Conservation (phyloP, 2,888 invertebrate species). For the Phyto melanocephala region DNA sequence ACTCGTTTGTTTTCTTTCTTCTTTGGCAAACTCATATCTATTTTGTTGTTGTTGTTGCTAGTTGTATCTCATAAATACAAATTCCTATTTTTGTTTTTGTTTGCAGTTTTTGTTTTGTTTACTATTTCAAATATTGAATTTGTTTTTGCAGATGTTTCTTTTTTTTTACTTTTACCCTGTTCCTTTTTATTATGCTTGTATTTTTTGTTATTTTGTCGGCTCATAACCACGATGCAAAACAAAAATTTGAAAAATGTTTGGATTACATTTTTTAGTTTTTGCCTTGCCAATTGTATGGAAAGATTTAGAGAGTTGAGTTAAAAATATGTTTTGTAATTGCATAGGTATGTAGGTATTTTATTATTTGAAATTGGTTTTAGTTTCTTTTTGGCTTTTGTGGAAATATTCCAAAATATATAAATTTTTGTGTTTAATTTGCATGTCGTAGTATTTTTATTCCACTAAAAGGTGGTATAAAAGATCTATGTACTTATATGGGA, state of each 20-base stretch:
- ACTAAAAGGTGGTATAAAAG: too few relatives aligned
- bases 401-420: background rate
- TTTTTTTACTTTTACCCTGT: background rate
- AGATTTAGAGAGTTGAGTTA: too few relatives aligned
- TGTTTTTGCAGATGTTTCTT: background rate
- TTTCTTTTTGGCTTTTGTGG: too few relatives aligned
- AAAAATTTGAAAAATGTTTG: background rate
- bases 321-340: too few relatives aligned
- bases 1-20: background rate
- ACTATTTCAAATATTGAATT: conserved; percentile 7
- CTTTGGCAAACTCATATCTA: background rate
- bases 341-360: too few relatives aligned
- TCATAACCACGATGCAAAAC: background rate
- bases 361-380: too few relatives aligned
- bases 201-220: background rate
- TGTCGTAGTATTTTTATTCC: background rate
- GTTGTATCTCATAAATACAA: background rate
- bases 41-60: background rate
- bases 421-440: too few relatives aligned
- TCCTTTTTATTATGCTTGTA: background rate
- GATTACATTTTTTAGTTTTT: too few relatives aligned
- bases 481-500: too few relatives aligned
- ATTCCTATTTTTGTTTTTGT: background rate
- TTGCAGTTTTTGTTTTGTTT: background rate
- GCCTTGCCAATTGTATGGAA: too few relatives aligned